These are phyloP conservation scores for Limnothrissa miodon DNA, from an alignment of 2,113 vertebrate genomes.

Conservation along the genomic window DNA sequence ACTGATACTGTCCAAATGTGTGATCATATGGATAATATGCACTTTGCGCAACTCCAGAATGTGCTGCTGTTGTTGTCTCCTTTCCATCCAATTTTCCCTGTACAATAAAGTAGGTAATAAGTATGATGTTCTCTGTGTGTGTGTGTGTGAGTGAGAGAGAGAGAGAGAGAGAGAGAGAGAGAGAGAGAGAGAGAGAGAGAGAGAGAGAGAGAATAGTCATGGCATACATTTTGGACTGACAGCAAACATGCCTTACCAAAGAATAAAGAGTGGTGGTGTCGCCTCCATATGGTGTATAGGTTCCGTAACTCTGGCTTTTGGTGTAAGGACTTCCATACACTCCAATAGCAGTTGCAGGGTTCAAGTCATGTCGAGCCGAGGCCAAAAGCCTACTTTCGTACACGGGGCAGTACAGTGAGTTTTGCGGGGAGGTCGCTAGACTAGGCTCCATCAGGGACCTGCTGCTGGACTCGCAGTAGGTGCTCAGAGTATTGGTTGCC, in stretches of 20 bases:
- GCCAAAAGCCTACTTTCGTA: conserved; percentile 86
- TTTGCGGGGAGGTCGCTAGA: conserved; percentile 72
- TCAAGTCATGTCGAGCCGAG: conserved; percentile 85
- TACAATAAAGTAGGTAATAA: conserved; percentile 40
- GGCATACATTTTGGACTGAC: not conserved
- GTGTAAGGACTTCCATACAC: conserved; percentile 84
- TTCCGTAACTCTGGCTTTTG: conserved; percentile 81
- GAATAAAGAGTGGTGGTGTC: conserved; percentile 87
- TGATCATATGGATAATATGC: conserved; percentile 89
- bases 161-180: not conserved
- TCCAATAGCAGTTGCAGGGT: conserved; percentile 77
- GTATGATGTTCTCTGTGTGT: too few species aligned
- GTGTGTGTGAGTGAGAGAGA: too few species aligned
- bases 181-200: not conserved
- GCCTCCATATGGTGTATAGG: conserved; percentile 82
- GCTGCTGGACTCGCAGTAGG: conserved; percentile 83
- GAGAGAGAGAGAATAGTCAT: not conserved
- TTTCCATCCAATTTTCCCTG: conserved; percentile 86
- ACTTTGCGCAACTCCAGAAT: conserved; percentile 78
- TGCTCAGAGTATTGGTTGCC: conserved; percentile 82
- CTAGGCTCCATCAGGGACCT: conserved; percentile 74
- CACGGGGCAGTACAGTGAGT: conserved; percentile 82
- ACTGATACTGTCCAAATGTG: conserved; percentile 85
- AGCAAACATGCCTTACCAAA: conserved; percentile 71
- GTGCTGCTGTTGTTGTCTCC: conserved; percentile 76